These are phyloP conservation scores for Heliconius himera DNA, from an alignment of 1,140 invertebrate species.

Conservation along the genomic window DNA sequence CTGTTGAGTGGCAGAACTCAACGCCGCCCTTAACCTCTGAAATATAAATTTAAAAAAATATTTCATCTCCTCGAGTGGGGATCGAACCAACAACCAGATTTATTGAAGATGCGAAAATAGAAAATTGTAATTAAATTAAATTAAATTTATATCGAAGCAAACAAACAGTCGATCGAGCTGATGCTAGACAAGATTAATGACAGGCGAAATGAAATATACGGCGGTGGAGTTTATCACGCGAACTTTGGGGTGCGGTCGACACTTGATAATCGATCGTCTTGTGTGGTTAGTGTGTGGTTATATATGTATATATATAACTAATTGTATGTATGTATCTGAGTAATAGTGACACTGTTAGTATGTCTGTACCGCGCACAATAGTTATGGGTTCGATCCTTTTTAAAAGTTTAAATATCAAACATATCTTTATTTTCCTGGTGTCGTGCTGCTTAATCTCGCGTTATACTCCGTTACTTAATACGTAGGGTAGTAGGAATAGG, in stretches of 20 bases:
- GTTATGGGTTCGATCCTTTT: not conserved
- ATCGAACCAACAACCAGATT: no score
- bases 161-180: constrained; percentile 53
- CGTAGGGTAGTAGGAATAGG: no score
- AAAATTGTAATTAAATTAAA: constrained; percentile 13
- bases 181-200: constrained; percentile 59
- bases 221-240: constrained; percentile 36
- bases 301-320: not conserved
- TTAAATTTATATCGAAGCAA: constrained; percentile 48
- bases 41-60: no score
- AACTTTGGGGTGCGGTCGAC: constrained; percentile 25
- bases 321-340: not conserved
- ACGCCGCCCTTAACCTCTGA: no score
- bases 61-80: no score
- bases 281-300: constrained; percentile 11
- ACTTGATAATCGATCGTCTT: constrained; percentile 31
- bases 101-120: not conserved
- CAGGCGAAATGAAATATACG: constrained; percentile 58
- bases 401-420: not conserved
- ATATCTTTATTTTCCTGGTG: no score
- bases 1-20: no score
- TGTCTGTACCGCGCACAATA: not conserved
- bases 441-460: no score
- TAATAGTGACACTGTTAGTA: not conserved
- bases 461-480: no score